Evolutionary conservation across 2,797 vertebrate species (phyloP).

Genomic region (Silurus aristotelis): DNA sequence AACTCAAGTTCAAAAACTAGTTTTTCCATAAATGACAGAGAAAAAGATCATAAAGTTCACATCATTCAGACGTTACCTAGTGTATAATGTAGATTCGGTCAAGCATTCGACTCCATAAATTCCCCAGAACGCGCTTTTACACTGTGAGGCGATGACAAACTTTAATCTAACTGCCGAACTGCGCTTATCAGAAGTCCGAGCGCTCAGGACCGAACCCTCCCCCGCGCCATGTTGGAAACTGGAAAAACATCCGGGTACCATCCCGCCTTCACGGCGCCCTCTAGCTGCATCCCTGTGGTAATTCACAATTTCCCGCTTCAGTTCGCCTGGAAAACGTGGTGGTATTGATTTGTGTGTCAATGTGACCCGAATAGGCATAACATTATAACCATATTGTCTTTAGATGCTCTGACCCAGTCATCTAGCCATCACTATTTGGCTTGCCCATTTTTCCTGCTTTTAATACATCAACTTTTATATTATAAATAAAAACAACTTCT

Average conservation of each 20-base stretch:
- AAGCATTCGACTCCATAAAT: slow-evolving; percentile 43
- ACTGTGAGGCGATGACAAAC: slow-evolving; percentile 20
- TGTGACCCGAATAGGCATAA: too few relatives aligned
- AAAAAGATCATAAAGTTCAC: not conserved
- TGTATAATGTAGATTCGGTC: not conserved
- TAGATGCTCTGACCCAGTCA: too few relatives aligned
- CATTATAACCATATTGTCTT: too few relatives aligned
- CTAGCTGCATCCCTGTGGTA: not conserved
- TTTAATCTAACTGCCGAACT: slow-evolving; percentile 40
- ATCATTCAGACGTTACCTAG: not conserved
- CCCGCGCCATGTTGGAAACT: slow-evolving; percentile 52
- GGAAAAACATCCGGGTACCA: slow-evolving; percentile 52
- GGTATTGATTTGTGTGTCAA: too few relatives aligned
- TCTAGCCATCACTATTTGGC: too few relatives aligned
- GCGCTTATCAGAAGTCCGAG: slow-evolving; percentile 35
- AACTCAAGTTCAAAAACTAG: slow-evolving; percentile 24
- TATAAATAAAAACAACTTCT: too few relatives aligned
- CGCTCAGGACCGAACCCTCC: slow-evolving; percentile 29
- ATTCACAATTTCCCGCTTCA: too few relatives aligned
- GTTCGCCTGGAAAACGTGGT: too few relatives aligned
- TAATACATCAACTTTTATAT: too few relatives aligned
- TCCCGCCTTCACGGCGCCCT: not conserved
- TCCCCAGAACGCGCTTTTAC: slow-evolving; percentile 1
- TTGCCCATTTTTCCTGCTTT: too few relatives aligned
- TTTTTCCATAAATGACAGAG: slow-evolving; percentile 9